Percentiles rank a stretch among this genome's conserved stretches.
phyloP scores from a whole-genome alignment of 2,888 invertebrate genomes.

The Plemyria rubiginata region DNA sequence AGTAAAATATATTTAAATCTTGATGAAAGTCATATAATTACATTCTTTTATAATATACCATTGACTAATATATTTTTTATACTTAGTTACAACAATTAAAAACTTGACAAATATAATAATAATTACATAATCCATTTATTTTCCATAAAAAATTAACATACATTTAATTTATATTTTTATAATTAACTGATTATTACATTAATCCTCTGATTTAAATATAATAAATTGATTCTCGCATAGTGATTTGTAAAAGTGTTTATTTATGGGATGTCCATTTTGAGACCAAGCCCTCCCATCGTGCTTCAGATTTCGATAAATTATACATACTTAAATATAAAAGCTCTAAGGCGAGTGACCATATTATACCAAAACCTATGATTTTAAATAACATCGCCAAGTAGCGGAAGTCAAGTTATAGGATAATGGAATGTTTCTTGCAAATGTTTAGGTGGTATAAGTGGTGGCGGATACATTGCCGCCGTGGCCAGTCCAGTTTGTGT shows the following conservation, averaged over 20 bases:
- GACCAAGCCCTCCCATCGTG: too few species aligned
- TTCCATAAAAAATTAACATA: too few species aligned
- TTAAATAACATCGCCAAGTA: background rate
- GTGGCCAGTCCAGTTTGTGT: constrained; percentile 99
- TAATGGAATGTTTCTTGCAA: constrained; percentile 2
- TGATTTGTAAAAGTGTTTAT: too few species aligned
- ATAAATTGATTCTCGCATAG: too few species aligned
- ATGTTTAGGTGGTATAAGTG: constrained; percentile 87
- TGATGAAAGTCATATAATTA: constrained; percentile 9
- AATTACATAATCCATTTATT: too few species aligned
- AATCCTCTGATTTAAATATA: too few species aligned
- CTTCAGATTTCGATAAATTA: too few species aligned
- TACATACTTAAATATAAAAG: background rate
- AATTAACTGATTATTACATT: too few species aligned
- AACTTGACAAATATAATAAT: too few species aligned
- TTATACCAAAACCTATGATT: constrained; percentile 7
- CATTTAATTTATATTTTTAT: too few species aligned
- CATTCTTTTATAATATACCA: background rate
- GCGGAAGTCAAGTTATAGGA: background rate
- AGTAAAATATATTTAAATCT: background rate
- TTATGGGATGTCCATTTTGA: too few species aligned
- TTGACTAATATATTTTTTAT: background rate
- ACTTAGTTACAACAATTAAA: background rate
- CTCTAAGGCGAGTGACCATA: constrained; percentile 6
- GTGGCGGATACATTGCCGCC: constrained; percentile 98